Conservation (phyloP, 2,113 vertebrate species). For the Nipponia nippon region DNA sequence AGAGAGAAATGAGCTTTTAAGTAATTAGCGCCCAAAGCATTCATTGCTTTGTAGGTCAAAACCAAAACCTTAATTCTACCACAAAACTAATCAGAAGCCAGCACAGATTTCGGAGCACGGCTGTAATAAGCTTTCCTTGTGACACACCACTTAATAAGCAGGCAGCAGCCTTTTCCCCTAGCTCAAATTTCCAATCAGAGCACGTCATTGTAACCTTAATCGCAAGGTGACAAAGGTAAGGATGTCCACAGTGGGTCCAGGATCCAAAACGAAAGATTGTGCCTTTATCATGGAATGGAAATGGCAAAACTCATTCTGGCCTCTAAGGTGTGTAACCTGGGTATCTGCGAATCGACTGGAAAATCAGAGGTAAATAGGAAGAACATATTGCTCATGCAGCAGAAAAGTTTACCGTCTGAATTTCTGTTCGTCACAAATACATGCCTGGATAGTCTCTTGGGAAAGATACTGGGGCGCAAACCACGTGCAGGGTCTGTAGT, state of each 20-base stretch:
- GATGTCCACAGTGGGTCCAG: not conserved
- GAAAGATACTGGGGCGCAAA: not conserved
- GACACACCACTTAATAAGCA: slow-evolving; percentile 6
- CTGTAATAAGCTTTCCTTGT: slow-evolving; percentile 15
- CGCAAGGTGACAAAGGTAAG: not conserved
- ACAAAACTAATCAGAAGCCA: slow-evolving; percentile 49
- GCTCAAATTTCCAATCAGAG: not conserved
- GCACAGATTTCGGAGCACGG: not conserved
- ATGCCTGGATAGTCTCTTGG: not conserved
- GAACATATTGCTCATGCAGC: not conserved
- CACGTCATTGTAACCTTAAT: not conserved
- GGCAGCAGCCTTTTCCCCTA: not conserved
- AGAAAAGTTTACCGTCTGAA: not conserved
- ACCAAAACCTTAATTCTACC: slow-evolving; percentile 43
- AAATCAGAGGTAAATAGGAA: not conserved
- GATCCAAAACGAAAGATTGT: not conserved
- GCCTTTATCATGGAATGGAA: not conserved
- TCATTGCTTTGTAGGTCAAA: slow-evolving; percentile 58
- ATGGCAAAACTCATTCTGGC: not conserved
- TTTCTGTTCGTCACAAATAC: not conserved
- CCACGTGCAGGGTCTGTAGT: accelerated
- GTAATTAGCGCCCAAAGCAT: slow-evolving; percentile 64
- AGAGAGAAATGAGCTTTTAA: slow-evolving; percentile 41
- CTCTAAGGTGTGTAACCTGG: too few relatives aligned
- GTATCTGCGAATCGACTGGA: not conserved